These are phyloP conservation scores for Xestia c-nigrum DNA, from an alignment of 2,888 invertebrate species.

Conservation along the genomic window DNA sequence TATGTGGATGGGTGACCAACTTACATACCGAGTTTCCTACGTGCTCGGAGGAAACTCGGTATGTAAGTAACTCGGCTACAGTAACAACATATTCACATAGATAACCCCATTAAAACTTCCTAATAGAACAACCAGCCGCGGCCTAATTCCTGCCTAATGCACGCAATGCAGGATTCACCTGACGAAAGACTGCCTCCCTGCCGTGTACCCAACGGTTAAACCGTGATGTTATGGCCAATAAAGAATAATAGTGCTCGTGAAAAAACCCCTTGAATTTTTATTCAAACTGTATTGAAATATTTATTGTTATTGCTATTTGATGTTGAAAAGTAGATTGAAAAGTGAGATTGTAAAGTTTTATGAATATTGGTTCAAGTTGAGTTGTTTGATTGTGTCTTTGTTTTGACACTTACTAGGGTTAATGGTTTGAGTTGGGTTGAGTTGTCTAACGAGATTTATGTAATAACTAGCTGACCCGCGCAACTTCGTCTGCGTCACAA, in stretches of 20 bases:
- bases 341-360: conserved; percentile 34
- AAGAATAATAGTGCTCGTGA: conserved; percentile 47
- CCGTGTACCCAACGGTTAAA: conserved; percentile 17
- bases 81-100: conserved; percentile 14
- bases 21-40: no score
- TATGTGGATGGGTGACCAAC: no score
- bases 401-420: background rate
- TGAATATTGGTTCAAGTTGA: conserved; percentile 25
- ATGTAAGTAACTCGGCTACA: no score
- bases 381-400: conserved; percentile 13
- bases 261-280: conserved; percentile 24
- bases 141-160: conserved; percentile 63
- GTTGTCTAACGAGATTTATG: background rate
- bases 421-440: background rate
- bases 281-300: conserved; percentile 33
- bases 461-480: no score
- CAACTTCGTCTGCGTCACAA: no score
- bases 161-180: conserved; percentile 71
- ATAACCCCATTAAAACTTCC: conserved; percentile 33
- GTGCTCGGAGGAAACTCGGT: no score
- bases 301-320: conserved; percentile 32
- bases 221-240: conserved; percentile 46
- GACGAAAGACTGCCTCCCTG: conserved; percentile 59
- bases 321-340: conserved; percentile 34
- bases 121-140: conserved; percentile 24